phyloP scores from a whole-genome alignment of 2,113 vertebrate genomes.

The Notechis scutatus region DNA sequence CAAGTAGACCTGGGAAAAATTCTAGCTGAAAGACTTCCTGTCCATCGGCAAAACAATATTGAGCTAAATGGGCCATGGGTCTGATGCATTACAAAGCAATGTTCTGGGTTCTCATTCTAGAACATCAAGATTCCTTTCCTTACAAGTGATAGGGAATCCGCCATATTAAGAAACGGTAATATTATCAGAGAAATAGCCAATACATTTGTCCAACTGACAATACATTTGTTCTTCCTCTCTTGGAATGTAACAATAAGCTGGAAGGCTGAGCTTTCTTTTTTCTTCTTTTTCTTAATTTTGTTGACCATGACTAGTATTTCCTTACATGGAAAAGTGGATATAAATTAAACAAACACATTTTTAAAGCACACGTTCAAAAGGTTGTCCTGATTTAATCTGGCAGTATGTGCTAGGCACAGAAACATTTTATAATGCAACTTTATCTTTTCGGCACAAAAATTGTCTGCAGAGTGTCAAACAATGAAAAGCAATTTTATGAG shows the following conservation, averaged over 20 bases:
- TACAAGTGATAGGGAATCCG: not conserved
- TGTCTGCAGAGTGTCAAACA: not conserved
- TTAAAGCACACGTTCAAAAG: not conserved
- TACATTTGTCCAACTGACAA: not conserved
- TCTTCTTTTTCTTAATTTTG: not conserved
- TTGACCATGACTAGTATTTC: not conserved
- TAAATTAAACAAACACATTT: not conserved
- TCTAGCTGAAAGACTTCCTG: not conserved
- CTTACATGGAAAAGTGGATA: not conserved
- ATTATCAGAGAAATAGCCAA: not conserved
- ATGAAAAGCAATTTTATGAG: not conserved
- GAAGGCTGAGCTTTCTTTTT: not conserved
- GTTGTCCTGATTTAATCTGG: not conserved
- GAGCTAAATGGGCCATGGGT: not conserved
- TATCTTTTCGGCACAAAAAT: not conserved
- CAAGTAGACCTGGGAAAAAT: not conserved
- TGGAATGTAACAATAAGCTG: not conserved
- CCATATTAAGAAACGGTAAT: not conserved
- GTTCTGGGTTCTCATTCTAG: not conserved
- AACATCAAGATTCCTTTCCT: not conserved
- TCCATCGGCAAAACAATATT: not conserved
- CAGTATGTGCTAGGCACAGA: not conserved
- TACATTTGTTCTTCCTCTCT: not conserved
- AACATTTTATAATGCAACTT: not conserved
- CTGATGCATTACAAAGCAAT: not conserved